phyloP scores from a whole-genome alignment of 2,113 vertebrate genomes.

The Ctenodactylus gundi region DNA sequence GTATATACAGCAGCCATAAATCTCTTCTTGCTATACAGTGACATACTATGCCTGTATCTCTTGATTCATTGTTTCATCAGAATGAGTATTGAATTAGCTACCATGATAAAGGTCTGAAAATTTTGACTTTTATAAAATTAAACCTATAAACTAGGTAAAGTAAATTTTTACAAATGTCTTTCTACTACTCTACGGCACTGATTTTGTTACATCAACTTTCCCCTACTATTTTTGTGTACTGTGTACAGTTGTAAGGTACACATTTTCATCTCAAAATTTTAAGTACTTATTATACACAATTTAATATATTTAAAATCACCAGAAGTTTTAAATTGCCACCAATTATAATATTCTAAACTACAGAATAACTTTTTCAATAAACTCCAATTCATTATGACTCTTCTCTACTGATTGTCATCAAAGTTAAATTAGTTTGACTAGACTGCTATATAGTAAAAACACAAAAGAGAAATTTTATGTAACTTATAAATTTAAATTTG shows the following conservation, averaged over 20 bases:
- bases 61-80: slow-evolving; percentile 8
- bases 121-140: slow-evolving; percentile 28
- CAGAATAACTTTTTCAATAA: slow-evolving; percentile 1
- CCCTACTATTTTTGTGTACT: neutral
- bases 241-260: neutral
- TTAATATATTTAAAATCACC: neutral
- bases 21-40: neutral
- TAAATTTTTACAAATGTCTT: slow-evolving; percentile 13
- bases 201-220: slow-evolving; percentile 25
- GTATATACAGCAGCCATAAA: neutral
- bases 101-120: neutral
- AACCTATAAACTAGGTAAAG: neutral
- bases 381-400: neutral
- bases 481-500: slow-evolving; percentile 19
- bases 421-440: neutral
- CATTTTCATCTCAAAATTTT: neutral
- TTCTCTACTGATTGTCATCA: neutral
- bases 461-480: neutral
- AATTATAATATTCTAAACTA: slow-evolving; percentile 29
- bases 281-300: neutral
- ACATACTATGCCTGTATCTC: neutral
- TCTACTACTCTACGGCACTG: neutral
- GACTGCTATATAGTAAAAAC: neutral
- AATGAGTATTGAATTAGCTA: neutral
- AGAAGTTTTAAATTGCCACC: neutral